Evolutionary conservation across 2,888 invertebrate genomes (phyloP).

Genomic region (Hybos culiciformis): DNA sequence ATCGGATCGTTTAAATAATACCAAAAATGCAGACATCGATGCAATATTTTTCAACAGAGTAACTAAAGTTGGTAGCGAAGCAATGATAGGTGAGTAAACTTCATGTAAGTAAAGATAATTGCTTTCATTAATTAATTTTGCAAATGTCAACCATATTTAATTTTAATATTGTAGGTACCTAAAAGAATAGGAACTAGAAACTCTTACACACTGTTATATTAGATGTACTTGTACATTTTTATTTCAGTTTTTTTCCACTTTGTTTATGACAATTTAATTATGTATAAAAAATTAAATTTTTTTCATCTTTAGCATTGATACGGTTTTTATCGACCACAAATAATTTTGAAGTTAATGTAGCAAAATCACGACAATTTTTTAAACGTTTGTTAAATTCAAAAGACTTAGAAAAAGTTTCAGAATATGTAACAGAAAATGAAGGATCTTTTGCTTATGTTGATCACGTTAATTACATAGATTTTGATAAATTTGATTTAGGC

Average conservation of each 20-base stretch:
- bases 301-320: too few species aligned
- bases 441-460: conserved; percentile 69
- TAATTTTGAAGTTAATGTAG: conserved; percentile 34
- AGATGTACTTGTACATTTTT: too few species aligned
- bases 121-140: too few species aligned
- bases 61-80: conserved; percentile 85
- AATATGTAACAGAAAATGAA: conserved; percentile 51
- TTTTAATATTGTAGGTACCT: too few species aligned
- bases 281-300: too few species aligned
- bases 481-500: conserved; percentile 62
- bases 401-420: conserved; percentile 57
- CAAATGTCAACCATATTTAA: too few species aligned
- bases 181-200: too few species aligned
- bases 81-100: too few species aligned
- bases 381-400: conserved; percentile 38
- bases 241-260: not conserved
- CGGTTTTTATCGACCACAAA: not conserved
- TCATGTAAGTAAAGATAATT: too few species aligned
- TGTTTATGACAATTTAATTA: not conserved
- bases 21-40: conserved; percentile 53
- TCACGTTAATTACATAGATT: conserved; percentile 76
- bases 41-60: conserved; percentile 73
- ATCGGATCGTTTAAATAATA: conserved; percentile 50
- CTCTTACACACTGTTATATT: too few species aligned
- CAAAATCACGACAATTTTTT: conserved; percentile 23